A percentile compares a stretch with the other conserved stretches of the same genome.
Conservation (phyloP, 2,797 vertebrate genomes). For the Buphagus erythrorhynchus region DNA sequence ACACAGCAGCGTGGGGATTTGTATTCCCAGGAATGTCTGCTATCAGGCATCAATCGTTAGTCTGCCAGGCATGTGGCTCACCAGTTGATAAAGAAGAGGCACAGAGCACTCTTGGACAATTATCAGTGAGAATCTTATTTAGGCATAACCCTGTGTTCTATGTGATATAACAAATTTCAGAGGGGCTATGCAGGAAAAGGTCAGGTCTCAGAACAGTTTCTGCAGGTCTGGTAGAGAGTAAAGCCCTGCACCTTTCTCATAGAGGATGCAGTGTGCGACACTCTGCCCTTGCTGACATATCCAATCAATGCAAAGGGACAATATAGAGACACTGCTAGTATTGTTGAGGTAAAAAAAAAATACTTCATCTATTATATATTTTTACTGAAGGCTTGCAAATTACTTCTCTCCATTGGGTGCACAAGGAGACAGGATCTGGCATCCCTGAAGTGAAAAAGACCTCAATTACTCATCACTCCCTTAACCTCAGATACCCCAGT, state of each 20-base stretch:
- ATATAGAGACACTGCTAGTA: background rate
- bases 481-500: slow-evolving; percentile 63
- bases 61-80: background rate
- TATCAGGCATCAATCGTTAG: slow-evolving; percentile 3
- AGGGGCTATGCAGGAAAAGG: background rate
- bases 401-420: background rate
- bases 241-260: background rate
- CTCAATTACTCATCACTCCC: slow-evolving; percentile 64
- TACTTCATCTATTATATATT: background rate
- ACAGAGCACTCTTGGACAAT: background rate
- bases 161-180: background rate
- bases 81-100: background rate
- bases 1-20: slow-evolving; percentile 44
- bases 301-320: background rate
- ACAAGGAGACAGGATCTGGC: slow-evolving; percentile 17
- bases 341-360: background rate
- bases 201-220: background rate
- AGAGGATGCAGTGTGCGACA: background rate
- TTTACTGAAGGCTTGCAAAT: slow-evolving; percentile 11
- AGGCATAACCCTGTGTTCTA: background rate
- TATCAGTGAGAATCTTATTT: background rate
- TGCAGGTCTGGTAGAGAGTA: background rate
- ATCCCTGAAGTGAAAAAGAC: slow-evolving; percentile 39
- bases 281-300: background rate
- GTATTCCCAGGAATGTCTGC: slow-evolving; percentile 62